phyloP scores from a whole-genome alignment of 2,888 invertebrate species.

The Cinara cedri region DNA sequence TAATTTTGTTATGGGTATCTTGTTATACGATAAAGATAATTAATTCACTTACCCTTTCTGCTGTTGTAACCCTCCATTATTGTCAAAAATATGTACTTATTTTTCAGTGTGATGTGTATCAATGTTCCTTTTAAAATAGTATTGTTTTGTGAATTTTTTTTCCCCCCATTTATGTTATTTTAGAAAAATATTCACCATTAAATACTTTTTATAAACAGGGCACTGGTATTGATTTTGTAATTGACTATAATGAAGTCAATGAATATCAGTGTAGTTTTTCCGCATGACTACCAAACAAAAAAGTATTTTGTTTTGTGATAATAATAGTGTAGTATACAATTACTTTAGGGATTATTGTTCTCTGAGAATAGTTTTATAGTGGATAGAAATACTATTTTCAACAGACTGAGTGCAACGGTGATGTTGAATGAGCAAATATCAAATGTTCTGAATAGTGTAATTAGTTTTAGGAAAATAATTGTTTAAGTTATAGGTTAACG shows the following conservation, averaged over 20 bases:
- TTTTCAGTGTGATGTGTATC: conserved; percentile 35
- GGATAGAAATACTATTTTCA: no score
- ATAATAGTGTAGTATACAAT: no score
- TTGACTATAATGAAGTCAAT: no score
- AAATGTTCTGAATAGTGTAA: no score
- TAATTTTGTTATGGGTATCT: conserved; percentile 47
- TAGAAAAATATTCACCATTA: conserved; percentile 23
- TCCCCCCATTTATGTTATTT: conserved; percentile 17
- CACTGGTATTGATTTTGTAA: no score
- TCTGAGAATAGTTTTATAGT: no score
- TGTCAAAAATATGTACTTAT: conserved; percentile 32
- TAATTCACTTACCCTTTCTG: background rate
- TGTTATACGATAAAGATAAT: conserved; percentile 32
- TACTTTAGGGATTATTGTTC: no score
- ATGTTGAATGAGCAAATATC: no score
- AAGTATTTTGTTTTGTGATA: no score
- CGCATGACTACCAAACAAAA: no score
- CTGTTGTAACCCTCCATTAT: conserved; percentile 1
- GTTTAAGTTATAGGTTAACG: background rate
- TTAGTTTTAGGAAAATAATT: background rate
- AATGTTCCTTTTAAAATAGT: conserved; percentile 48
- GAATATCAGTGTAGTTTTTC: no score
- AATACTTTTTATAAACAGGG: conserved; percentile 1
- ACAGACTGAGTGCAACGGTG: no score
- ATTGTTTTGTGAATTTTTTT: conserved; percentile 36